Evolutionary conservation across 92 coral and sea anemone genomes (phyloP), one percentile per base, ranked within the genome.

Genomic region (Zoanthus solanderi): DNA sequence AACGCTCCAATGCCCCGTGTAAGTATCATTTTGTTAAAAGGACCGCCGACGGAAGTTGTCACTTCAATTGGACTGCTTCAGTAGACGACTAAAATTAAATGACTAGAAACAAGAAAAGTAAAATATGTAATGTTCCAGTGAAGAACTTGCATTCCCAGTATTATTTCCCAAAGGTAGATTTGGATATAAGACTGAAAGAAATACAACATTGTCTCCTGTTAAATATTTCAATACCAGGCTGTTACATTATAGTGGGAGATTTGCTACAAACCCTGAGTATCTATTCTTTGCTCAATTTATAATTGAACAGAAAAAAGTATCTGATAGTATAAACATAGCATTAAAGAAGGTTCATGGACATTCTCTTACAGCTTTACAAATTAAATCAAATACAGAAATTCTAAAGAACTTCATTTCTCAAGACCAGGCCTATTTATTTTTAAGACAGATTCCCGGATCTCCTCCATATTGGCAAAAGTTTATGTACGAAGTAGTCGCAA

Each of bases 1-100:
- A 76, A 76, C 80, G 80, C 80, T 76, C 80, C 80, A 76, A 76
- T 76, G 80, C 83, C 83, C 83, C 83, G 71, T 78, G 83, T 78
- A 57, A 78, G 83, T 78, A 78, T 77, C 83, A 77, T 77, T 77
- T 77, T 77, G 83, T 77, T 77, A 77, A 77, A 77, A 77, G 83
- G 83, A 77, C 83, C 83, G 83, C 83, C 83, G 83, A 77, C 69
- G 83, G 83, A 77, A 77, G 83, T 53, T 77, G 83, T 77, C 68
- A 77, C 83, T 77, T 77, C 83, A 77, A 77, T 77, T 77, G 79
- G 79, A 75, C 79, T 75, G 79, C 79, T 75, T 75, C 79, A 75
- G 65, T 75, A 75, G 65, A 75, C 79, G 79, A 75, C 65, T 75
- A 75, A 75, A 75, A 75, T 75, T 75, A 75, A 75, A 75, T 75